A percentile compares a stretch with the other conserved stretches of the same genome.
phyloP scores from a whole-genome alignment of 35 echinoderm and acorn worm species.

The Holothuria glaberrima region DNA sequence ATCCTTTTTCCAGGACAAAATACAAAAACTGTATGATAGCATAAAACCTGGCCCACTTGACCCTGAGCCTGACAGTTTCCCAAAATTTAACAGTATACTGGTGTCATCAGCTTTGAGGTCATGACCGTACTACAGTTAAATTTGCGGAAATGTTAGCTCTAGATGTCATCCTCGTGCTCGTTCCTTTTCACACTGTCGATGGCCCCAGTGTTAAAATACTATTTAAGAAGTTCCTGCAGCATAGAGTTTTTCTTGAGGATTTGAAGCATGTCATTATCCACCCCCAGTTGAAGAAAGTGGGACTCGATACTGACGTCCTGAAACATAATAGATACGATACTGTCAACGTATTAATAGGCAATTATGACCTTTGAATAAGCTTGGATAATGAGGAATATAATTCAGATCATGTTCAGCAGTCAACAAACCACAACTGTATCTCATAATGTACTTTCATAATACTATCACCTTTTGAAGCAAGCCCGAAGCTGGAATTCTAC shows the following conservation, averaged over 20 bases:
- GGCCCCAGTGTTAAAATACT: not conserved
- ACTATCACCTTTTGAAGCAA: no score
- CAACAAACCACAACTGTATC: no score
- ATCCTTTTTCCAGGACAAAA: not conserved
- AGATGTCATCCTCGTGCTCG: not conserved
- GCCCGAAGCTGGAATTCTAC: no score
- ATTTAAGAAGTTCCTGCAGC: not conserved
- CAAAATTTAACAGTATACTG: not conserved
- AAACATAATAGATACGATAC: no score
- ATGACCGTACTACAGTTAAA: not conserved
- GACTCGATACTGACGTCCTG: not conserved
- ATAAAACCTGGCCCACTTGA: not conserved
- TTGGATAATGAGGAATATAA: no score
- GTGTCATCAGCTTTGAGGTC: not conserved
- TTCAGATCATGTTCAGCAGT: no score
- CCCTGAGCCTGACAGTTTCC: not conserved
- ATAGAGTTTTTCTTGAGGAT: not conserved
- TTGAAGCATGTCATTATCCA: not conserved
- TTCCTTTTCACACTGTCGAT: not conserved
- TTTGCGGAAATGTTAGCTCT: conserved; percentile 12
- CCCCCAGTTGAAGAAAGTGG: conserved; percentile 3
- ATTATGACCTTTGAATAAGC: no score
- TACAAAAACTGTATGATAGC: not conserved
- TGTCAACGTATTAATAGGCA: no score
- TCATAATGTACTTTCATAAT: no score